phyloP scores from a whole-genome alignment of 2,888 invertebrate species.

The Andrena haemorrhoa region DNA sequence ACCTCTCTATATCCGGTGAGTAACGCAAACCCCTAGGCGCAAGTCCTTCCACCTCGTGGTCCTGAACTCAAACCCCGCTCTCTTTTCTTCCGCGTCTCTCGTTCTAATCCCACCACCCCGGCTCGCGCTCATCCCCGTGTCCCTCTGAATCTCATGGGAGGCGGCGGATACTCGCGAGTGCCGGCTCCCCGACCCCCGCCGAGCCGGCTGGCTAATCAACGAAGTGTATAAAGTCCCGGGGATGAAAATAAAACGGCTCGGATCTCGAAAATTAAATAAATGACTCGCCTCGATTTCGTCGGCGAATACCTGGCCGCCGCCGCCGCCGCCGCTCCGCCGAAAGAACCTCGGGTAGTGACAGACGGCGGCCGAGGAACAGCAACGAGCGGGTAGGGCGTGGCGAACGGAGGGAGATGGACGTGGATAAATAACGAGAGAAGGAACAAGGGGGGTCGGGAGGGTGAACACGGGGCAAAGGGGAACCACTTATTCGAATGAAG shows the following conservation, averaged over 20 bases:
- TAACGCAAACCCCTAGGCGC: conserved; percentile 74
- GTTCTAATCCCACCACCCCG: conserved; percentile 47
- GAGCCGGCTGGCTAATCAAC: conserved; percentile 76
- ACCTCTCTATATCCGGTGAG: conserved; percentile 78
- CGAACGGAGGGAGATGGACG: conserved; percentile 33
- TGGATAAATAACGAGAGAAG: conserved; percentile 52
- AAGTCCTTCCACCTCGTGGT: conserved; percentile 68
- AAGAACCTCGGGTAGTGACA: conserved; percentile 39
- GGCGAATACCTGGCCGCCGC: conserved; percentile 32
- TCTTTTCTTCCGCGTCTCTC: conserved; percentile 26
- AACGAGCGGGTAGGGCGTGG: conserved; percentile 4
- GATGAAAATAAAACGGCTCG: conserved; percentile 77
- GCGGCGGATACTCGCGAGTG: conserved; percentile 58
- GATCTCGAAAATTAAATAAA: conserved; percentile 80
- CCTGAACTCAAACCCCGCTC: conserved; percentile 67
- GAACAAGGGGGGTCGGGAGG: conserved; percentile 19
- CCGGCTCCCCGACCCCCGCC: not conserved
- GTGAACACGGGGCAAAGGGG: conserved; percentile 56
- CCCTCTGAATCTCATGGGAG: conserved; percentile 49
- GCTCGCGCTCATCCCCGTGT: conserved; percentile 40
- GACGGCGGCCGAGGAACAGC: not conserved
- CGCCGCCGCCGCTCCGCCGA: conserved; percentile 5
- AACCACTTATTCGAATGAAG: conserved; percentile 79
- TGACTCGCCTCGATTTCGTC: conserved; percentile 71
- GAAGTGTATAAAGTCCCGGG: conserved; percentile 78